These are phyloP conservation scores for Camelus dromedarius DNA, from an alignment of 2,113 vertebrate genomes.

Conservation along the genomic window DNA sequence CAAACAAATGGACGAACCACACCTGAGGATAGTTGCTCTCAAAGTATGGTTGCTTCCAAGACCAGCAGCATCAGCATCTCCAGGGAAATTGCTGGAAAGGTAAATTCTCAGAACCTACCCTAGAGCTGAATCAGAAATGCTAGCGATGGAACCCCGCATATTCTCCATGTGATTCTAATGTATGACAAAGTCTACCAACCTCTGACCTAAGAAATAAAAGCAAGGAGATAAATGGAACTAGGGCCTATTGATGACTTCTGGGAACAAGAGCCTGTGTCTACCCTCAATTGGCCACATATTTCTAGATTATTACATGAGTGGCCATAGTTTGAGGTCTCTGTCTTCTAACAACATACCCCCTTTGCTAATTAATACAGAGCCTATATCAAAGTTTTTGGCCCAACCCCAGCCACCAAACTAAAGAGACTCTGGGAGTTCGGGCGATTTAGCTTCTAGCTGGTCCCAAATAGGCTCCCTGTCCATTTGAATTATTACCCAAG, in stretches of 20 bases:
- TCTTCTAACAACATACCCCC: background rate
- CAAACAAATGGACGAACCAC: background rate
- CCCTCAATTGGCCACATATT: background rate
- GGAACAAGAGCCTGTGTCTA: background rate
- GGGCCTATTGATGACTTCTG: background rate
- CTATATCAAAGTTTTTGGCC: slow-evolving; percentile 22
- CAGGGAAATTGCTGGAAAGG: background rate
- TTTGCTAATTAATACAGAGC: slow-evolving; percentile 34
- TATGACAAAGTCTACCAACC: background rate
- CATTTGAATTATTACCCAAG: slow-evolving; percentile 13
- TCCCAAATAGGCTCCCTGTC: background rate
- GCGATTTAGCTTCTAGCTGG: background rate
- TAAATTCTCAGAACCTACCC: background rate
- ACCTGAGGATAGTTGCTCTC: background rate
- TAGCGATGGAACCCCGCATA: background rate
- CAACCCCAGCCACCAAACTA: slow-evolving; percentile 13
- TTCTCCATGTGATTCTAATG: background rate
- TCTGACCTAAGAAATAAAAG: background rate
- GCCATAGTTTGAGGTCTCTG: background rate
- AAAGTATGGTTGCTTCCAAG: background rate
- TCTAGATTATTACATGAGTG: background rate
- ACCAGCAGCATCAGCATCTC: background rate
- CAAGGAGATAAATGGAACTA: background rate
- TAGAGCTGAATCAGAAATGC: background rate
- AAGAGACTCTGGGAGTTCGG: background rate